Evolutionary conservation across 2,113 vertebrate genomes (phyloP).

Genomic region (Copsychus sechellarum): DNA sequence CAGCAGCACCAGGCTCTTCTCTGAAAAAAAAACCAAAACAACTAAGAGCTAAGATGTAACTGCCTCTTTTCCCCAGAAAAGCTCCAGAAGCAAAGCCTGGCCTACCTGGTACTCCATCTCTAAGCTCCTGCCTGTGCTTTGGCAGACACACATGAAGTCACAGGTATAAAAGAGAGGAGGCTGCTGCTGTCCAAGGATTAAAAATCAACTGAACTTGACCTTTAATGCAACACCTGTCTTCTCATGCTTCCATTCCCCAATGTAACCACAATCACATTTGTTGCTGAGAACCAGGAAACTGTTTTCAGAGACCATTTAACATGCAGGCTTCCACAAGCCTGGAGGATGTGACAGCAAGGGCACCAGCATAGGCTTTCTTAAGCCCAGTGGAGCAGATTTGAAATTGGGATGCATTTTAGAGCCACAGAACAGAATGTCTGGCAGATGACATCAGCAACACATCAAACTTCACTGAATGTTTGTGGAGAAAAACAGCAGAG

Average conservation of each 20-base stretch:
- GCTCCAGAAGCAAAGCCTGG: neutral
- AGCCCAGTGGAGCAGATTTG: neutral
- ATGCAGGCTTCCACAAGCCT: neutral
- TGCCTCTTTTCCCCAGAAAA: neutral
- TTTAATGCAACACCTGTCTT: slow-evolving; percentile 2
- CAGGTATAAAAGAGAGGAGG: neutral
- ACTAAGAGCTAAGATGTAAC: neutral
- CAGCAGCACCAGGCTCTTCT: neutral
- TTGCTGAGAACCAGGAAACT: neutral
- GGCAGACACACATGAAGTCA: neutral
- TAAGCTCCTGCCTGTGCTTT: neutral
- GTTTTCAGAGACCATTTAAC: slow-evolving; percentile 1
- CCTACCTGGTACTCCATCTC: neutral
- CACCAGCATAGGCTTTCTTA: neutral
- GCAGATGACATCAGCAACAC: neutral
- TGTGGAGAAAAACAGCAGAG: neutral
- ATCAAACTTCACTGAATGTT: neutral
- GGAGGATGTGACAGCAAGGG: neutral
- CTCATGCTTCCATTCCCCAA: neutral
- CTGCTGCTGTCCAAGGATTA: slow-evolving; percentile 29
- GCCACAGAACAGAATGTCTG: neutral
- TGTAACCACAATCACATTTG: slow-evolving; percentile 34
- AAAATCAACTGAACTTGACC: slow-evolving; percentile 41
- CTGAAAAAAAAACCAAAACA: neutral
- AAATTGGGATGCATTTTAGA: neutral